phyloP scores from a whole-genome alignment of 2,113 vertebrate species.

The Oophaga pumilio region DNA sequence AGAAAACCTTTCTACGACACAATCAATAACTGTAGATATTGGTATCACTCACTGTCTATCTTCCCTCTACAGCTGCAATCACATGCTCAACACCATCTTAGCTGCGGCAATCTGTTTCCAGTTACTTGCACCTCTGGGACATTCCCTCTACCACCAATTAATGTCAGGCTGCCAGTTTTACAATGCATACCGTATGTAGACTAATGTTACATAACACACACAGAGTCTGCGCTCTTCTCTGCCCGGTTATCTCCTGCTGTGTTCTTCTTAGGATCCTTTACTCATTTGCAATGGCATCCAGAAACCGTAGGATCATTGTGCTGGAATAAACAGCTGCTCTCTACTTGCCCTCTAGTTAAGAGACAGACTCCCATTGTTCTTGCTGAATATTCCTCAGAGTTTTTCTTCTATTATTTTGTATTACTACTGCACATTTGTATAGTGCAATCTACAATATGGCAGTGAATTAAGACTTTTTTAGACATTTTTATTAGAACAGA shows the following conservation, averaged over 20 bases:
- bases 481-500: too few relatives aligned
- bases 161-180: neutral
- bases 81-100: neutral
- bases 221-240: neutral
- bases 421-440: too few relatives aligned
- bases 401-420: neutral
- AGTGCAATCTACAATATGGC: too few relatives aligned
- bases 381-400: neutral
- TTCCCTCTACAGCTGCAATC: neutral
- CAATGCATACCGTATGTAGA: neutral
- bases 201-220: neutral
- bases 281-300: neutral
- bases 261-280: neutral
- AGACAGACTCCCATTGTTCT: neutral
- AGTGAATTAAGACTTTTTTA: too few relatives aligned
- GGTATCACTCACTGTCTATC: neutral
- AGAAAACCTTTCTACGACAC: neutral
- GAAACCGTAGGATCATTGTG: neutral
- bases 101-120: neutral
- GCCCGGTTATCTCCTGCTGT: neutral
- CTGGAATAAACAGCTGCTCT: neutral
- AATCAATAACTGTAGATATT: neutral
- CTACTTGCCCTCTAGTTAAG: neutral
- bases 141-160: neutral
- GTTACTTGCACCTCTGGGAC: neutral